Conservation (phyloP, 2,888 invertebrate genomes). For the Drosophila emarginata region DNA sequence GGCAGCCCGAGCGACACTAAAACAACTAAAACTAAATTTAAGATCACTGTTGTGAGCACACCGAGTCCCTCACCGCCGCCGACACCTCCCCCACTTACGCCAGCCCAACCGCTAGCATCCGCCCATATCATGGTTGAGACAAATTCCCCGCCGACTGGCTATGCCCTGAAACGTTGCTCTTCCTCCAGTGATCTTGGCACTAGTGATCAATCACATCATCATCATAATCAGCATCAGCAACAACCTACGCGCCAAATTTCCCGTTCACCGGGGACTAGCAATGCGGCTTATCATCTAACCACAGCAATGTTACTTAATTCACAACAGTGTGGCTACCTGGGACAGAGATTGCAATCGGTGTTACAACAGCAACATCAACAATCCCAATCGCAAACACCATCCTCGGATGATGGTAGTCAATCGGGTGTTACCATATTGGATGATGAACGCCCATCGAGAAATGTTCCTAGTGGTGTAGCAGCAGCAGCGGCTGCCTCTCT, state of each 20-base stretch:
- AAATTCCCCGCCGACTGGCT: constrained; percentile 74
- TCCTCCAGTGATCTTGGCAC: constrained; percentile 67
- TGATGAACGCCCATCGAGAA: constrained; percentile 68
- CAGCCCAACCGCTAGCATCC: not conserved
- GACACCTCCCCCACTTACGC: constrained; percentile 66
- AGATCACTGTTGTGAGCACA: constrained; percentile 80
- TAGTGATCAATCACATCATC: constrained; percentile 17
- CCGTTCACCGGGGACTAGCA: constrained; percentile 55
- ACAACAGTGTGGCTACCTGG: constrained; percentile 82
- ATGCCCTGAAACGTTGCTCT: constrained; percentile 78
- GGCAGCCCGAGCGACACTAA: constrained; percentile 19
- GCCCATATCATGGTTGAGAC: constrained; percentile 77
- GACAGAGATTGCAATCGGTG: constrained; percentile 81
- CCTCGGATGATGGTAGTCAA: constrained; percentile 79
- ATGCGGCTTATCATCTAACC: constrained; percentile 80
- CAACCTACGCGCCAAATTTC: constrained; percentile 61
- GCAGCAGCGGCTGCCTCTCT: constrained; percentile 85
- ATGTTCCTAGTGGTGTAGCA: constrained; percentile 78
- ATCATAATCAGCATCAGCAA: constrained; percentile 62
- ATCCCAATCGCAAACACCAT: constrained; percentile 78
- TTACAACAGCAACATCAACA: constrained; percentile 74
- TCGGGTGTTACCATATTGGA: constrained; percentile 78
- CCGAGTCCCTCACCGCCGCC: constrained; percentile 79
- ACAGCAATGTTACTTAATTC: constrained; percentile 82
- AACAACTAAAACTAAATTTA: constrained; percentile 76